Conservation (phyloP, 2,113 vertebrate species). For the Elachura formosa region DNA sequence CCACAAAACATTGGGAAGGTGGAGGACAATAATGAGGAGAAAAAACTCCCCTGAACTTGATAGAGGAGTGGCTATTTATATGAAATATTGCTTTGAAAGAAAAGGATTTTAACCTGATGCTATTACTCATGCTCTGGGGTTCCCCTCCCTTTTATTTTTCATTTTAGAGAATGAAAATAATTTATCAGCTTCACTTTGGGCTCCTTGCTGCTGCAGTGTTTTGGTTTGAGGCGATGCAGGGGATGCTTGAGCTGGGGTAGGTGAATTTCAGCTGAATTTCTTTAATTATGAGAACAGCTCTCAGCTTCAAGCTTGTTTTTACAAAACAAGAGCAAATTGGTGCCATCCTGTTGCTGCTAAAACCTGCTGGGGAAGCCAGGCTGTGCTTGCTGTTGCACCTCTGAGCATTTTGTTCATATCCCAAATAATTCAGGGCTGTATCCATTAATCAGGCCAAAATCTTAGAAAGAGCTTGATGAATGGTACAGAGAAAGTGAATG, state of each 20-base stretch:
- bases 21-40: neutral
- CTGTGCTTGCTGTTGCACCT: neutral
- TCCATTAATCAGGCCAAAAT: neutral
- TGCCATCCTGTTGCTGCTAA: neutral
- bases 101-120: neutral
- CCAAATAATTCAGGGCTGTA: neutral
- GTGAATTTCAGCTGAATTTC: neutral
- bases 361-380: neutral
- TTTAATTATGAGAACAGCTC: neutral
- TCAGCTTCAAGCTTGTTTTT: neutral
- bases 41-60: neutral
- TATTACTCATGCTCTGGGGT: neutral
- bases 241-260: neutral
- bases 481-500: neutral
- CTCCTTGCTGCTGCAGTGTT: conserved; percentile 3
- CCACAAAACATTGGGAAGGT: neutral
- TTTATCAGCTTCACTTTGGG: neutral
- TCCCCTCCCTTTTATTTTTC: neutral
- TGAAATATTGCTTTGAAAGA: neutral
- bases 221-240: conserved; percentile 12
- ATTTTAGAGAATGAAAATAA: conserved; percentile 13
- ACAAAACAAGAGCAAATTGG: neutral
- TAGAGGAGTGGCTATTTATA: neutral
- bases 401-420: neutral
- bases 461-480: neutral